phyloP scores from a whole-genome alignment of 1,140 invertebrate genomes.

The Proctacanthus coquilletti region DNA sequence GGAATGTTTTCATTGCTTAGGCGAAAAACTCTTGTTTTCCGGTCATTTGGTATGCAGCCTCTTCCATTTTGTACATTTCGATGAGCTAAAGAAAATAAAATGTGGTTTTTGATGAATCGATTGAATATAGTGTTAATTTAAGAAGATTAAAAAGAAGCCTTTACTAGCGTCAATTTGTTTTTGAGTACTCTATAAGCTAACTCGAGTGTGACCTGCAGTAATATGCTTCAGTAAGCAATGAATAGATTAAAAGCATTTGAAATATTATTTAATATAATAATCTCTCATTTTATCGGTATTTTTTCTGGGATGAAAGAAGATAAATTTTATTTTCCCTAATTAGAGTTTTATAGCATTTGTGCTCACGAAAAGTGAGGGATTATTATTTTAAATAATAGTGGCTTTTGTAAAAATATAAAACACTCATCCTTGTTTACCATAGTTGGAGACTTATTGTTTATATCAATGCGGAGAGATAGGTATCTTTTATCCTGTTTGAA shows the following conservation, averaged over 20 bases:
- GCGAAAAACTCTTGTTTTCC: conserved; percentile 82
- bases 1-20: conserved; percentile 32
- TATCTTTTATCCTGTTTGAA: too few species aligned
- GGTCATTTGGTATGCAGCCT: conserved; percentile 80
- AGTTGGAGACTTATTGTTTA: too few species aligned
- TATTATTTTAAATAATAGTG: too few species aligned
- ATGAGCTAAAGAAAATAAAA: conserved; percentile 40
- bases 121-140: background rate
- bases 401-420: too few species aligned
- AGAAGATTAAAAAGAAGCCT: background rate
- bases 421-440: too few species aligned
- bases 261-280: background rate
- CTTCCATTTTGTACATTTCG: conserved; percentile 90
- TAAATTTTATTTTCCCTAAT: too few species aligned
- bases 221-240: background rate
- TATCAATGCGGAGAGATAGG: too few species aligned
- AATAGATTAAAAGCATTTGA: conserved; percentile 8
- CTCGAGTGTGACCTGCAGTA: conserved; percentile 6
- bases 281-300: too few species aligned
- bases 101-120: background rate
- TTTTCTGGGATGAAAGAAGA: too few species aligned
- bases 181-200: conserved; percentile 9
- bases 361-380: too few species aligned
- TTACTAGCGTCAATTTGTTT: background rate
- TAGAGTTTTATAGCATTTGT: too few species aligned